Percentiles rank a stretch among this genome's conserved stretches.
These are phyloP conservation scores for Drymonia ruficornis DNA, from an alignment of 2,888 invertebrate species.

Conservation along the genomic window DNA sequence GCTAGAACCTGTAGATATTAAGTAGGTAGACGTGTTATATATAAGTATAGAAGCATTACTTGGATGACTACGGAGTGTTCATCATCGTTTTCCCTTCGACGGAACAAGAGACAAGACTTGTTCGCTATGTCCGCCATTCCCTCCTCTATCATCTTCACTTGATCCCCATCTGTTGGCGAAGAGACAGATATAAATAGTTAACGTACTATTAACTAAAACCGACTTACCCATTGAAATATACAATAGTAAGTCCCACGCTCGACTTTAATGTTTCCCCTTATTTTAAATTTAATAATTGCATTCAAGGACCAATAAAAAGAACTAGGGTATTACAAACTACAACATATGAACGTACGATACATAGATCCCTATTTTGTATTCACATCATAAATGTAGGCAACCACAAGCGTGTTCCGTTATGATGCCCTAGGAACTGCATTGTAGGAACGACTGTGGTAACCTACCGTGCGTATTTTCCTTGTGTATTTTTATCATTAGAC, in stretches of 20 bases:
- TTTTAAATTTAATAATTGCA: no score
- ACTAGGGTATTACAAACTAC: not conserved
- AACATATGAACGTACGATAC: not conserved
- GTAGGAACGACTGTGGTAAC: not conserved
- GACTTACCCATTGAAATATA: not conserved
- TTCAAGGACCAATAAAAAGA: not conserved
- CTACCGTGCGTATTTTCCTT: not conserved
- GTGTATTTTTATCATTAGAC: not conserved
- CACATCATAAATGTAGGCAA: constrained; percentile 13
- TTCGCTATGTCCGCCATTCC: constrained; percentile 73
- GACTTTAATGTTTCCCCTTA: no score
- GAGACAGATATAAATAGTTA: not conserved
- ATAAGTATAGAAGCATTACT: constrained; percentile 30
- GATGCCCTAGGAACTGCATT: constrained; percentile 3
- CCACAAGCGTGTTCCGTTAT: constrained; percentile 22
- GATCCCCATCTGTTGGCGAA: constrained; percentile 62
- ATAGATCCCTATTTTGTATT: constrained; percentile 18
- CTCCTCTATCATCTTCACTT: constrained; percentile 65
- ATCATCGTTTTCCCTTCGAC: constrained; percentile 42
- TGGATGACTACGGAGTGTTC: constrained; percentile 70
- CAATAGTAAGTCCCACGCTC: no score
- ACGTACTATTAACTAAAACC: not conserved
- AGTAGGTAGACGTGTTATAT: no score
- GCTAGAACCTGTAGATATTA: no score
- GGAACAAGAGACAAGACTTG: constrained; percentile 74